phyloP scores from a whole-genome alignment of 2,888 invertebrate genomes.

The Heliconius ethilla region DNA sequence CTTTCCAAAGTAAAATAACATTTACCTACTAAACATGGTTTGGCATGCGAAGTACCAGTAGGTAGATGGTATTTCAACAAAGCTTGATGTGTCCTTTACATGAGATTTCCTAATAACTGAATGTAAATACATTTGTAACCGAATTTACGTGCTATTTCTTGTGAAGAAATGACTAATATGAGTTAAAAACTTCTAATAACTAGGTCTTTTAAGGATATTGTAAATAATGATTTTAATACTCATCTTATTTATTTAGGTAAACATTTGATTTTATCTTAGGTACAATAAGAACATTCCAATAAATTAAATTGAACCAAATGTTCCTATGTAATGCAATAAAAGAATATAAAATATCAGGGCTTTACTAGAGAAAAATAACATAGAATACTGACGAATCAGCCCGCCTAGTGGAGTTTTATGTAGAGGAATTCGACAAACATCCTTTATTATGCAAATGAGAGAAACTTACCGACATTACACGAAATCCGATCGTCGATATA shows the following conservation, averaged over 20 bases:
- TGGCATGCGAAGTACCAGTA: constrained; percentile 39
- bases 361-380: constrained; percentile 15
- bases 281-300: constrained; percentile 8
- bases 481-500: constrained; percentile 26
- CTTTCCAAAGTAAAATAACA: constrained; percentile 61
- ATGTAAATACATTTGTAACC: neutral
- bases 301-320: constrained; percentile 14
- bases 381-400: constrained; percentile 15
- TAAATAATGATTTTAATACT: neutral
- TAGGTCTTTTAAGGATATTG: neutral
- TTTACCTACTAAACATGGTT: constrained; percentile 32
- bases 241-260: neutral
- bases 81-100: constrained; percentile 26
- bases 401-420: constrained; percentile 10
- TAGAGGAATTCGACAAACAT: constrained; percentile 23
- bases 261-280: neutral
- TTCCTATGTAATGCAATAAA: constrained; percentile 4
- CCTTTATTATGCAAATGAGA: constrained; percentile 44
- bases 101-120: constrained; percentile 35
- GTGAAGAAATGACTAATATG: neutral
- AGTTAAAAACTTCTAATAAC: too few relatives aligned
- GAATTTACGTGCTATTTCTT: neutral
- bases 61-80: constrained; percentile 28
- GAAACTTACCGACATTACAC: constrained; percentile 34
- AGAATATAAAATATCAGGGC: constrained; percentile 1